These are phyloP conservation scores for Drosophila nebulosa DNA, from an alignment of 1,140 invertebrate species.

Conservation along the genomic window DNA sequence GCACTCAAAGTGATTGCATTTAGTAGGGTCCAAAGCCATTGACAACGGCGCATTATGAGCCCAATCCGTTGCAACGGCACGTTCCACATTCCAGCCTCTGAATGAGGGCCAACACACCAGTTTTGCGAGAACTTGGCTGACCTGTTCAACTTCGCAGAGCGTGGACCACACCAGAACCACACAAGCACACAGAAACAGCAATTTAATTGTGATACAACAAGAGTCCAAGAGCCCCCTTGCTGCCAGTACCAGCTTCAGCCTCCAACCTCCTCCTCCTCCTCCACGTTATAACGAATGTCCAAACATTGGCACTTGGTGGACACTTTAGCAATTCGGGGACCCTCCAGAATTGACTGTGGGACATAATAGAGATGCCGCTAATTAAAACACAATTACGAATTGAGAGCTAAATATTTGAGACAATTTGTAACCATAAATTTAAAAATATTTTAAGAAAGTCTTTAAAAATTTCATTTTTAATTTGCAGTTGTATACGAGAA, in stretches of 20 bases:
- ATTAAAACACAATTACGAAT: slow-evolving; percentile 1
- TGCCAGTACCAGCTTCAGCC: neutral
- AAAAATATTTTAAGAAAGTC: neutral
- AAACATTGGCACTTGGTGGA: neutral
- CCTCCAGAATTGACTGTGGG: neutral
- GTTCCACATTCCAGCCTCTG: slow-evolving; percentile 35
- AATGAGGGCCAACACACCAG: neutral
- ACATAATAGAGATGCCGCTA: slow-evolving; percentile 1
- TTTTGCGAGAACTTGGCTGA: neutral
- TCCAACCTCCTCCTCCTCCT: neutral
- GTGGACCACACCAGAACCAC: neutral
- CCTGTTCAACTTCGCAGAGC: neutral
- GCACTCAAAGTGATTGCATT: slow-evolving; percentile 70
- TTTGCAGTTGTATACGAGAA: too few relatives aligned
- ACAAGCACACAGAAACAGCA: neutral
- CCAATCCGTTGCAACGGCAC: slow-evolving; percentile 55
- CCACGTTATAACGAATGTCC: slow-evolving; percentile 1
- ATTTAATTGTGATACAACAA: slow-evolving; percentile 55
- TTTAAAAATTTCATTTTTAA: neutral
- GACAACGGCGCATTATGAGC: slow-evolving; percentile 46
- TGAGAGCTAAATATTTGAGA: neutral
- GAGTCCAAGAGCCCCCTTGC: neutral
- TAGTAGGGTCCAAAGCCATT: slow-evolving; percentile 30
- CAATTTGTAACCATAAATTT: neutral
- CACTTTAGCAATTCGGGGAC: neutral